Evolutionary conservation across 2,797 vertebrate species (phyloP).

Genomic region (Tragopan temminckii): DNA sequence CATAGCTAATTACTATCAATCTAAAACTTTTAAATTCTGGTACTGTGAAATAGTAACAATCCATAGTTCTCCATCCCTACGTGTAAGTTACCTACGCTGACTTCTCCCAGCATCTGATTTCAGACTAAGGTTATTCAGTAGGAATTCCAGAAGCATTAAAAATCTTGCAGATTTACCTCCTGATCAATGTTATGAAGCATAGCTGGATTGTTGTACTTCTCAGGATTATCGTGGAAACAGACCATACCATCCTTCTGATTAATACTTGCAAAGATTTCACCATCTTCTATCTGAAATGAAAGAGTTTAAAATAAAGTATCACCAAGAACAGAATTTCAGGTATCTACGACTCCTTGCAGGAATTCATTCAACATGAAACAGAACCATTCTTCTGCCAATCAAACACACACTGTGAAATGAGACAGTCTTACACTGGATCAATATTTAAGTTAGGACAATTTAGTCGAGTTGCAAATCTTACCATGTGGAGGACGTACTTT

Average conservation of each 20-base stretch:
- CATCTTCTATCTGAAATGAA: constrained; percentile 93
- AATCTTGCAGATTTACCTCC: constrained; percentile 86
- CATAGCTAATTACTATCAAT: rapidly evolving
- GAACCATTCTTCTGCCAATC: neutral
- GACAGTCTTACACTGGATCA: neutral
- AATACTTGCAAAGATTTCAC: constrained; percentile 99
- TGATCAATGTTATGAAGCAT: constrained; percentile 99
- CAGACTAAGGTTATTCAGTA: neutral
- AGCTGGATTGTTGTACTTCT: constrained; percentile 99
- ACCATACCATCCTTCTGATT: constrained; percentile 99
- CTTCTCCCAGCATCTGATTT: neutral
- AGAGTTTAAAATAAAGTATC: neutral
- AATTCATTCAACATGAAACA: neutral
- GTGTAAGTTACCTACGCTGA: neutral
- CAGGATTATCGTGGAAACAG: constrained; percentile 99
- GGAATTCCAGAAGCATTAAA: neutral
- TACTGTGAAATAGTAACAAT: neutral
- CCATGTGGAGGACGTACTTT: constrained; percentile 99
- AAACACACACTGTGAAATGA: neutral
- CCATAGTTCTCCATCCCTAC: neutral
- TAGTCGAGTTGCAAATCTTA: constrained; percentile 75
- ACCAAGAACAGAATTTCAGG: neutral
- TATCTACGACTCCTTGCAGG: neutral
- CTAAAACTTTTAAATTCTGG: neutral
- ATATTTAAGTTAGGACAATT: neutral